Conservation (phyloP, 1,140 invertebrate genomes). For the Pseudomyrmex concolor region DNA sequence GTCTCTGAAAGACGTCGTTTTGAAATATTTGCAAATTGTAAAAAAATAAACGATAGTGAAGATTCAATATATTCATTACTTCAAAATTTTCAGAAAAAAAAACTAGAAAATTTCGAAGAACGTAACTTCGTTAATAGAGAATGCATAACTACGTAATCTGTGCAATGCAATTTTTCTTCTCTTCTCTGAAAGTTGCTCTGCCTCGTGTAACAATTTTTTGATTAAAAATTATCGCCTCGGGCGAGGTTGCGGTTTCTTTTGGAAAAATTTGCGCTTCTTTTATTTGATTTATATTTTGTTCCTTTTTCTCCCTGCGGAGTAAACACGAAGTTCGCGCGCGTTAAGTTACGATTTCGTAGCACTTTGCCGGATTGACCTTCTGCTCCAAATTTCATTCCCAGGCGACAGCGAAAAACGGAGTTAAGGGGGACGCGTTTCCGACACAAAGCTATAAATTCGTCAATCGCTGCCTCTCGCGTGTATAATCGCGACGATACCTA, state of each 20-base stretch:
- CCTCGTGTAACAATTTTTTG: slow-evolving; percentile 3
- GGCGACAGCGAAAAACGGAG: background rate
- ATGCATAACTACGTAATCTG: too few species aligned
- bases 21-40: background rate
- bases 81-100: background rate
- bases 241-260: background rate
- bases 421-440: background rate
- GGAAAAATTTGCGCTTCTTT: background rate
- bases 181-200: background rate
- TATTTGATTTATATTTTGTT: background rate
- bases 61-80: too few species aligned
- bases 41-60: too few species aligned
- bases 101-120: background rate
- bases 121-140: background rate
- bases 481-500: slow-evolving; percentile 4
- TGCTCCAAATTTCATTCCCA: background rate
- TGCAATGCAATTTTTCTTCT: background rate
- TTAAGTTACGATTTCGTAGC: background rate
- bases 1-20: background rate
- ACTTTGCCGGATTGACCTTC: background rate
- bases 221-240: slow-evolving; percentile 12
- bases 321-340: slow-evolving; percentile 10
- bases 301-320: background rate
- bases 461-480: background rate
- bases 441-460: background rate